A percentile compares a stretch with the other conserved stretches of the same genome.
Evolutionary conservation across 2,113 vertebrate species (phyloP).

Genomic region (Corvus moneduloides): DNA sequence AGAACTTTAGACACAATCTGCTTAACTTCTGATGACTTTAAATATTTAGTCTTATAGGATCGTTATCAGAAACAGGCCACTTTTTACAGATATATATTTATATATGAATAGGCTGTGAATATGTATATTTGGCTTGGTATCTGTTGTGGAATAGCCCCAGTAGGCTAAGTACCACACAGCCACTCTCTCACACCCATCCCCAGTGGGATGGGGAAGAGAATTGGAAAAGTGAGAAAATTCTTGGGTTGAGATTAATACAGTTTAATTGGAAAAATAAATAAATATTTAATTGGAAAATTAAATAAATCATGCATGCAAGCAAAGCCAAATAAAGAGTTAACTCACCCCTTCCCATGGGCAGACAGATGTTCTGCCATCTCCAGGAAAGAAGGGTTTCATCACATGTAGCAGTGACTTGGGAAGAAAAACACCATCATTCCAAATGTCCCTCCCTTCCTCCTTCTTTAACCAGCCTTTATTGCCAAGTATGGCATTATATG

Average conservation of each 20-base stretch:
- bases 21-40: not conserved
- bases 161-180: not conserved
- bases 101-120: not conserved
- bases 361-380: not conserved
- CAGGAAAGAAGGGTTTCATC: not conserved
- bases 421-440: not conserved
- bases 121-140: not conserved
- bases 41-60: not conserved
- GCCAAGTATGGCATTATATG: too few relatives aligned
- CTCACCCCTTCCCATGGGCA: not conserved
- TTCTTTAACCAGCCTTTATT: not conserved
- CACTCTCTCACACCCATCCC: accelerated
- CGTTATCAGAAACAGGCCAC: accelerated
- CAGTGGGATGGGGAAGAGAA: not conserved
- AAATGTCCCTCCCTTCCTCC: not conserved
- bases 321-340: not conserved
- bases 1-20: not conserved
- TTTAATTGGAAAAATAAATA: not conserved
- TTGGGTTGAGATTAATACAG: not conserved
- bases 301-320: not conserved
- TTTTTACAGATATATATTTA: not conserved
- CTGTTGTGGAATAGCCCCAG: not conserved
- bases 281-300: too few relatives aligned
- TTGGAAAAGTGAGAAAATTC: accelerated
- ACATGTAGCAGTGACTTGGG: accelerated